Percentiles rank a stretch among this genome's conserved stretches.
Conservation (phyloP, 2,113 vertebrate genomes). For the Myotis brandtii region DNA sequence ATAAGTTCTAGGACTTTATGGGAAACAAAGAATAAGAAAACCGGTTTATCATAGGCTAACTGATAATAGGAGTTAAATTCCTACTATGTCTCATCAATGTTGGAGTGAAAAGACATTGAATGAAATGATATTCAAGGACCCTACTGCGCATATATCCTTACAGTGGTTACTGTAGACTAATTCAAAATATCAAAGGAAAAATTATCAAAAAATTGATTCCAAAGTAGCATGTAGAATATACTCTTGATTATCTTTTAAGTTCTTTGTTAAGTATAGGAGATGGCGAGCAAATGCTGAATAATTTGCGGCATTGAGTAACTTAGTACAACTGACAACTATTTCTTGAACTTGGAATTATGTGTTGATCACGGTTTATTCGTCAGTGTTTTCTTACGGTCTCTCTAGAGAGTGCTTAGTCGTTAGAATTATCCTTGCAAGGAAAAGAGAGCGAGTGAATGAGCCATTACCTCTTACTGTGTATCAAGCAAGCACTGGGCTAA, state of each 20-base stretch:
- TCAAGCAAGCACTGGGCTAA: not conserved
- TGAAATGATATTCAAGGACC: not conserved
- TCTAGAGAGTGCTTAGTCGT: not conserved
- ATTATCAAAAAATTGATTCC: not conserved
- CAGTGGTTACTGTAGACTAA: not conserved
- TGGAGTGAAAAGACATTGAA: not conserved
- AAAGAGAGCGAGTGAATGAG: not conserved
- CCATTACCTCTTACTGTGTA: not conserved
- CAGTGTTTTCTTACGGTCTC: not conserved
- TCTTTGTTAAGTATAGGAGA: not conserved
- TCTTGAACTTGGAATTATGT: not conserved
- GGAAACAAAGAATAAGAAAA: not conserved
- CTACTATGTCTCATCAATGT: not conserved
- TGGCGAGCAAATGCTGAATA: not conserved
- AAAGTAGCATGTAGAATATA: not conserved
- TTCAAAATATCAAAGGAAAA: conserved; percentile 11
- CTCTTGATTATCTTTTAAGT: not conserved
- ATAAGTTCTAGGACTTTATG: not conserved
- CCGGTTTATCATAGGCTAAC: not conserved
- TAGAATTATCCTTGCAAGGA: not conserved
- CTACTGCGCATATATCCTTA: not conserved
- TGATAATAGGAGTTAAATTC: not conserved
- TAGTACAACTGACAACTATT: not conserved
- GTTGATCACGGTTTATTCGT: not conserved
- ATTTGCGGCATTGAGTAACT: not conserved